Conservation (phyloP, 2,888 invertebrate species). For the Caenorhabditis imperialis region DNA sequence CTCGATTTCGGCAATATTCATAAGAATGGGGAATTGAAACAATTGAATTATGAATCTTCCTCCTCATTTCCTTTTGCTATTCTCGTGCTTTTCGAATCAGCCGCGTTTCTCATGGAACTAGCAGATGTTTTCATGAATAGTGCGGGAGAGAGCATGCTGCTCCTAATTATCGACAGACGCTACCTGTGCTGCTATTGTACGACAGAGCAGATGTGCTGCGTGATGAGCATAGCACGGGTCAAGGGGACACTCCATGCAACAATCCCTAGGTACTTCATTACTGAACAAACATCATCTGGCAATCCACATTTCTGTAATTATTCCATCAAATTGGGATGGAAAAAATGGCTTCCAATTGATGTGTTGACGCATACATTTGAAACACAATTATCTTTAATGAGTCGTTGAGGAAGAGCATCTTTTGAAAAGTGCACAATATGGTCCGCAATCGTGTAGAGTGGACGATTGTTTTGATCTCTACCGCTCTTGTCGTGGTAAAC, state of each 20-base stretch:
- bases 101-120: neutral
- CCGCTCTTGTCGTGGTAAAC: conserved; percentile 10
- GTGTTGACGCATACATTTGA: conserved; percentile 1
- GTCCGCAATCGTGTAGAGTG: conserved; percentile 15
- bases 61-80: neutral
- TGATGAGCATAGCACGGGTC: conserved; percentile 38
- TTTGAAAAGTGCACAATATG: conserved; percentile 28
- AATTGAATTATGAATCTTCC: conserved; percentile 41
- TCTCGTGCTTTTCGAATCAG: conserved; percentile 1
- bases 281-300: conserved; percentile 53
- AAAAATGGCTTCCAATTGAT: conserved; percentile 25
- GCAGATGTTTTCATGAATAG: conserved; percentile 44
- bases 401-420: conserved; percentile 14
- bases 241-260: conserved; percentile 52
- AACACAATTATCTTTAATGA: conserved; percentile 49
- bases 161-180: conserved; percentile 56
- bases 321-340: conserved; percentile 27
- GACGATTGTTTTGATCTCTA: conserved; percentile 43
- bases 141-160: conserved; percentile 45
- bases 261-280: conserved; percentile 54
- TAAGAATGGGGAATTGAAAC: conserved; percentile 36
- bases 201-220: conserved; percentile 44
- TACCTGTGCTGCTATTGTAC: conserved; percentile 56
- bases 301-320: conserved; percentile 35
- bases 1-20: conserved; percentile 41